Evolutionary conservation across 2,888 invertebrate species (phyloP).

Genomic region (Cataglyphis altisquamis): DNA sequence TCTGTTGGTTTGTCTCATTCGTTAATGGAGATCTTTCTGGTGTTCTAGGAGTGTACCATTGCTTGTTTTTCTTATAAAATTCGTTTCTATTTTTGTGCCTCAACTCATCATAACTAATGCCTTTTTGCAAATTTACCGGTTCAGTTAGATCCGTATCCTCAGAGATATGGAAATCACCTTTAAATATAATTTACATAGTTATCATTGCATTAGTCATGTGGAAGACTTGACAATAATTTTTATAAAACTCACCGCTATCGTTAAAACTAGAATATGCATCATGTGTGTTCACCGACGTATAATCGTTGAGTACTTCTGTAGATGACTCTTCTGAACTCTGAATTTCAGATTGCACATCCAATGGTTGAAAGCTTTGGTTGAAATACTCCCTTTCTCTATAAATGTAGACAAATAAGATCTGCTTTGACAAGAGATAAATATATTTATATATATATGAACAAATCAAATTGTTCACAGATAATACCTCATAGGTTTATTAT

Average conservation of each 20-base stretch:
- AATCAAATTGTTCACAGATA: neutral
- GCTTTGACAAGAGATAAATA: neutral
- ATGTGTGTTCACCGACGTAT: neutral
- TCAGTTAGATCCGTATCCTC: conserved; percentile 24
- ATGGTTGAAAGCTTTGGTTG: neutral
- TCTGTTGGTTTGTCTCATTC: neutral
- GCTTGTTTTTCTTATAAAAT: neutral
- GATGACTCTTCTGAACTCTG: neutral
- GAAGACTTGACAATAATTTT: neutral
- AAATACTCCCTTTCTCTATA: neutral
- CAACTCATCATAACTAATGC: conserved; percentile 61
- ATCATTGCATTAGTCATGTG: neutral
- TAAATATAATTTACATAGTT: neutral
- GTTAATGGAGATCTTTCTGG: neutral
- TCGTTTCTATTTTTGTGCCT: conserved; percentile 47
- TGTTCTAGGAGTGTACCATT: neutral
- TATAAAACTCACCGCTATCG: conserved; percentile 21
- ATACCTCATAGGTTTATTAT: neutral
- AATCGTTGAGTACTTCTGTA: conserved; percentile 5
- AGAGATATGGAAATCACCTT: neutral
- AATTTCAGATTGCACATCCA: neutral
- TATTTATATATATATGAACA: neutral
- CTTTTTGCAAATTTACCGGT: conserved; percentile 14
- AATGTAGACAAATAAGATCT: neutral
- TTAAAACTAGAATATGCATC: conserved; percentile 40